These are phyloP conservation scores for Synergus itoensis DNA, from an alignment of 2,888 invertebrate genomes.

Conservation along the genomic window DNA sequence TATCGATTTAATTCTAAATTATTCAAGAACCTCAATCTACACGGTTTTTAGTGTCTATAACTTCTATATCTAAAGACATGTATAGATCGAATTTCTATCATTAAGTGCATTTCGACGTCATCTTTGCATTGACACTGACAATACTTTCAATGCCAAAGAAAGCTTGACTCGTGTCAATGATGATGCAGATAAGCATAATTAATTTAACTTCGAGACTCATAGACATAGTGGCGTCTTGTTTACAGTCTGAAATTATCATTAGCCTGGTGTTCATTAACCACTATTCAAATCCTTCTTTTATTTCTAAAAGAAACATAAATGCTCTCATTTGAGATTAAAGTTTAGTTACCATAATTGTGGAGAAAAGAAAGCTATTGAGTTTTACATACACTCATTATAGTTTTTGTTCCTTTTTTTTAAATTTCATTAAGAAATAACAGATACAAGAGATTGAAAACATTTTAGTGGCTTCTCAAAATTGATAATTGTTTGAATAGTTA, in stretches of 20 bases:
- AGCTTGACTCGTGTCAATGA: neutral
- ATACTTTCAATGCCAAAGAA: conserved; percentile 24
- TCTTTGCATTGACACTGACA: conserved; percentile 31
- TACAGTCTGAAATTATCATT: neutral
- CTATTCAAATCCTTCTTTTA: neutral
- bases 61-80: conserved; percentile 5
- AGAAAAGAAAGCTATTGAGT: neutral
- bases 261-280: neutral
- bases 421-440: too few relatives aligned
- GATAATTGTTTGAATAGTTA: neutral
- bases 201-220: neutral
- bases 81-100: neutral
- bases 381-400: neutral
- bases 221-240: neutral
- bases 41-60: neutral
- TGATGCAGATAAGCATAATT: neutral
- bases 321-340: neutral
- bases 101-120: conserved; percentile 18
- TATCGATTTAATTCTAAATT: conserved; percentile 50
- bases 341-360: neutral
- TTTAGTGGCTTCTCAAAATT: neutral
- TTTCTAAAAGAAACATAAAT: neutral
- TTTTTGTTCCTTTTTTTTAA: too few relatives aligned
- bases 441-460: too few relatives aligned
- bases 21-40: conserved; percentile 42